Evolutionary conservation across 2,797 vertebrate genomes (phyloP), one percentile per base, ranked within the genome.

Genomic region (Pipistrellus nathusii): DNA sequence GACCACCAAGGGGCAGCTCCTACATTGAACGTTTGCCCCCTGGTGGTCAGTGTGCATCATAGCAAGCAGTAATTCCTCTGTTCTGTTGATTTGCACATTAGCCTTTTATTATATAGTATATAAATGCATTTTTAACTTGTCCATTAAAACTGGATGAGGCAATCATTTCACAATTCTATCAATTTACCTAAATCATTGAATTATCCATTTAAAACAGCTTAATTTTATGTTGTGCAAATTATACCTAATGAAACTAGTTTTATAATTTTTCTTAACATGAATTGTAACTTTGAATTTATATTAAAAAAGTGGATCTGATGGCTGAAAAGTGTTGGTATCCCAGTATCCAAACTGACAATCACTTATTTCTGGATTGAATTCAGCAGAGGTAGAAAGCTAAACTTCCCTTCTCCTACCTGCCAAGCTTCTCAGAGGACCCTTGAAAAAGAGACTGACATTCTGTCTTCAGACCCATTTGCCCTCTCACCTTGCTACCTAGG

Each of bases 321-420:
- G 9, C n/a, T 85, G 38, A 5, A 14, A 51, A 25, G 9, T 48
- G 0, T 73, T 73, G 10, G 10, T 86, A 76, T 69, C 10, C 41
- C 13, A 57, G 6, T 44, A 35, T 68, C 20, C 32, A 88, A 87
- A 88, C 4, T 44, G 9, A 68, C 32, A 73, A 13, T 20, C 23
- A 46, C 13, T 81, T 85, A 77, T 66, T 85, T 75, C 53, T 93
- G 44, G n/a, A 85, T 83, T 93, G 85, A 85, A 80, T 66, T 93
- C 12, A 53, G 11, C 32, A 90, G 32, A 71, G 59, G 2, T 89
- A 25, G 13, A 32, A 38, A 83, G 1, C 27, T 27, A 75, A 53
- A 68, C 6, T 62, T 72, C 17, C 32, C 15, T 23, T 84, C 4
- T 46, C 51, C 57, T 20, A 81, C 21, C 13, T 81, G 18, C 68